Conservation (phyloP, 2,888 invertebrate species). For the Oligia strigilis region DNA sequence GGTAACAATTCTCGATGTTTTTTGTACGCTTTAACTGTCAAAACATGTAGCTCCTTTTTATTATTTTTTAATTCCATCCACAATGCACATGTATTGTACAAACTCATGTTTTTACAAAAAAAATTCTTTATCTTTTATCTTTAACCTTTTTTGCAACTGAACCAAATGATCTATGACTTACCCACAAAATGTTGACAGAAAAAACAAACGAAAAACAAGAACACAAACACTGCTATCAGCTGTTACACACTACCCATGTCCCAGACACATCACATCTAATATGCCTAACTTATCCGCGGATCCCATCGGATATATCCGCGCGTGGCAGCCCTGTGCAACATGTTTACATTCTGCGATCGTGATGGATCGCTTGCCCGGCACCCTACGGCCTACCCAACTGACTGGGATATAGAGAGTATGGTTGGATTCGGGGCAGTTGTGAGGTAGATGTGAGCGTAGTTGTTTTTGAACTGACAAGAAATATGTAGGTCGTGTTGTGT, state of each 20-base stretch:
- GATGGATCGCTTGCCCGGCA: constrained; percentile 65
- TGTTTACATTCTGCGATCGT: constrained; percentile 67
- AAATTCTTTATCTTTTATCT: no score
- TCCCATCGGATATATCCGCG: constrained; percentile 28
- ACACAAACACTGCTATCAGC: constrained; percentile 13
- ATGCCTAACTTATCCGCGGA: constrained; percentile 44
- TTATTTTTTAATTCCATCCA: no score
- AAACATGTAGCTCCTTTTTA: no score
- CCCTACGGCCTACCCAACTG: constrained; percentile 46
- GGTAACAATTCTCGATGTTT: no score
- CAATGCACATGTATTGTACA: no score
- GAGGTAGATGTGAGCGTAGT: constrained; percentile 4
- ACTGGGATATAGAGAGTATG: constrained; percentile 21
- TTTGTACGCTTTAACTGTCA: no score
- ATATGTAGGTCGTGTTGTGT: no score
- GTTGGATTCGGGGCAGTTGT: constrained; percentile 2
- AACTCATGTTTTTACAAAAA: no score
- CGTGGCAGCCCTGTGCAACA: constrained; percentile 63
- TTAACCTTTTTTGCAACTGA: neutral
- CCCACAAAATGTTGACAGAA: neutral
- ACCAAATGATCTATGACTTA: neutral
- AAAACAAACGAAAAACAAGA: constrained; percentile 1
- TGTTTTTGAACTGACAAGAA: neutral
- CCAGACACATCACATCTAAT: constrained; percentile 41
- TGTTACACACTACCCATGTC: constrained; percentile 23